Evolutionary conservation across 1,140 invertebrate species (phyloP).

Genomic region (Diorhabda sublineata): DNA sequence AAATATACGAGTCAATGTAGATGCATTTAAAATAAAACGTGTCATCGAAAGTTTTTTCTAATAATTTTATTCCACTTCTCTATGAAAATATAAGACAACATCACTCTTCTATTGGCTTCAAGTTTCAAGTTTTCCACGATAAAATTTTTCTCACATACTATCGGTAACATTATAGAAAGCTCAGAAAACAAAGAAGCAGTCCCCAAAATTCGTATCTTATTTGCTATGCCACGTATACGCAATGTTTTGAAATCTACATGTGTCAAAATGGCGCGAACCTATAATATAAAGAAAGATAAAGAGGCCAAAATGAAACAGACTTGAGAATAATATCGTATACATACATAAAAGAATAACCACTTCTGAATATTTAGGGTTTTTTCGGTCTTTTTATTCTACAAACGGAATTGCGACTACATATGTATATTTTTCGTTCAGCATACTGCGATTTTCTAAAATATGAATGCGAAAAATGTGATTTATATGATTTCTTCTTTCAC

Average conservation of each 20-base stretch:
- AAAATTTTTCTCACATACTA: constrained; percentile 5
- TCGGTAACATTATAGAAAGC: constrained; percentile 6
- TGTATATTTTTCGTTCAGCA: too few relatives aligned
- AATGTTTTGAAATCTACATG: constrained; percentile 35
- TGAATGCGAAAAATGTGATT: too few relatives aligned
- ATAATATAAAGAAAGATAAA: constrained; percentile 38
- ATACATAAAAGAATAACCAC: constrained; percentile 30
- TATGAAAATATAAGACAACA: too few relatives aligned
- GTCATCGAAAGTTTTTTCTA: too few relatives aligned
- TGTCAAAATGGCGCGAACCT: constrained; percentile 34
- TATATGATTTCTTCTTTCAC: too few relatives aligned
- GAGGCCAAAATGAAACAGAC: constrained; percentile 28
- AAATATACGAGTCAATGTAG: too few relatives aligned
- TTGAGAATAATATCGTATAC: constrained; percentile 27
- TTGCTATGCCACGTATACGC: constrained; percentile 37
- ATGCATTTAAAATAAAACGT: too few relatives aligned
- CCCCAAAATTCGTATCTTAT: constrained; percentile 21
- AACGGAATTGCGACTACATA: too few relatives aligned
- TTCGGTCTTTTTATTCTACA: constrained; percentile 17
- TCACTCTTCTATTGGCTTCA: too few relatives aligned
- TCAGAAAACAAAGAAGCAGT: not conserved
- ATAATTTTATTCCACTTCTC: too few relatives aligned
- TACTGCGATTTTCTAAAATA: too few relatives aligned
- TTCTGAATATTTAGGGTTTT: constrained; percentile 40
- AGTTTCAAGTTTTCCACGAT: not conserved